These are phyloP conservation scores for Prochilodus magdalenae DNA, from an alignment of 2,113 vertebrate genomes.

Conservation along the genomic window DNA sequence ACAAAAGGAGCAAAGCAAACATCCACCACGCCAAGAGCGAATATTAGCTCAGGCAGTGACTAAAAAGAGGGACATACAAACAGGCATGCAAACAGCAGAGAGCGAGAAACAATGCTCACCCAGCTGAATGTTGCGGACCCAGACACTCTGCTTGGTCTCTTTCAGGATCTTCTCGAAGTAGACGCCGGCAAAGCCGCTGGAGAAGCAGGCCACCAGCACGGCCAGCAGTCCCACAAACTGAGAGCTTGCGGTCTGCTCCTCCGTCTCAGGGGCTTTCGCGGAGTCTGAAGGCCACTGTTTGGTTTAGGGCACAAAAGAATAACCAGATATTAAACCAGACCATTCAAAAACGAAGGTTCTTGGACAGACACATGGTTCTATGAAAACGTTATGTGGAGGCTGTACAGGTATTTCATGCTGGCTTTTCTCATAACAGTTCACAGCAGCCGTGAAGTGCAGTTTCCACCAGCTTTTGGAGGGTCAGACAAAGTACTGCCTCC, in stretches of 20 bases:
- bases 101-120: not conserved
- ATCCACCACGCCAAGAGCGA: not conserved
- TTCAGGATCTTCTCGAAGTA: slow-evolving; percentile 61
- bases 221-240: slow-evolving; percentile 89
- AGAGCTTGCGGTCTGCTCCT: slow-evolving; percentile 83
- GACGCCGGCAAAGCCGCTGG: slow-evolving; percentile 85
- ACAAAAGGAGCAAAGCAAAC: not conserved
- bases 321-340: too few relatives aligned
- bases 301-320: slow-evolving; percentile 2
- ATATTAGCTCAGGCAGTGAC: not conserved
- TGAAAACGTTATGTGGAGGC: too few relatives aligned
- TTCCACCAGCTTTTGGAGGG: too few relatives aligned
- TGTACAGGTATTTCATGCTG: too few relatives aligned
- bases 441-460: too few relatives aligned
- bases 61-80: not conserved
- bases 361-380: too few relatives aligned
- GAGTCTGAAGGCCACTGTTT: slow-evolving; percentile 90
- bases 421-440: too few relatives aligned
- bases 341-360: too few relatives aligned
- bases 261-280: slow-evolving; percentile 65
- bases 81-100: not conserved
- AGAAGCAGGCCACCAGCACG: slow-evolving; percentile 92
- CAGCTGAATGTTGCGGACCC: slow-evolving; percentile 94
- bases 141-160: slow-evolving; percentile 84
- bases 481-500: too few relatives aligned